A percentile compares a stretch with the other conserved stretches of the same genome.
Conservation (phyloP, 2,888 invertebrate genomes). For the Aleiodes testaceus region DNA sequence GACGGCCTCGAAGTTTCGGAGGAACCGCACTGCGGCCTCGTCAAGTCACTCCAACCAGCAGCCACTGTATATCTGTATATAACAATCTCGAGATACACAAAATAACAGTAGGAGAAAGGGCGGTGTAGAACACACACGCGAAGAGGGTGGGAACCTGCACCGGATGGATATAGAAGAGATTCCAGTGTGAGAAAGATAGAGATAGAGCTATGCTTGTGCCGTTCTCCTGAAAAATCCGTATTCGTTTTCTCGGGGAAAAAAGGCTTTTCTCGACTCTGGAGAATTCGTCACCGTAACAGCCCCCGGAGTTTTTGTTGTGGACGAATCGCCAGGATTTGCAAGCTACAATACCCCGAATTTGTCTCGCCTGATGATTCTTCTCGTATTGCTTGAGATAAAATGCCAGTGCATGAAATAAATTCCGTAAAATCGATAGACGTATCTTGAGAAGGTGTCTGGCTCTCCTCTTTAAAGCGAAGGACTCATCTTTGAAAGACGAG, state of each 20-base stretch:
- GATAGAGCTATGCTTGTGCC: neutral
- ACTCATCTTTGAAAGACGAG: no score
- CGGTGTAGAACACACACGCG: conserved; percentile 22
- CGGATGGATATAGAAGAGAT: conserved; percentile 18
- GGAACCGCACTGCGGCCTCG: conserved; percentile 24
- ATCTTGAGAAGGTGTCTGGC: no score
- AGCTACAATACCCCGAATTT: conserved; percentile 27
- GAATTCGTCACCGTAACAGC: conserved; percentile 25
- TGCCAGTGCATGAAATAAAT: neutral
- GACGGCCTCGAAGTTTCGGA: conserved; percentile 1
- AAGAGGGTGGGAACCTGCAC: conserved; percentile 14
- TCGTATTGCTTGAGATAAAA: no score
- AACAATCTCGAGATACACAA: conserved; percentile 24
- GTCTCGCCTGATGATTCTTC: conserved; percentile 25
- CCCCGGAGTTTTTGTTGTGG: neutral
- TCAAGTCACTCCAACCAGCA: neutral
- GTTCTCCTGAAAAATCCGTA: neutral
- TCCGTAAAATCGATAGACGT: neutral
- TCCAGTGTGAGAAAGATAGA: neutral
- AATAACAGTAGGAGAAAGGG: conserved; percentile 27
- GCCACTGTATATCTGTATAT: conserved; percentile 2
- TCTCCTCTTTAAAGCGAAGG: no score
- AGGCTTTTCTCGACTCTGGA: conserved; percentile 16
- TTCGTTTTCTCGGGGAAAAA: neutral
- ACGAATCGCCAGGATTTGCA: conserved; percentile 23